Evolutionary conservation across 2,113 vertebrate genomes (phyloP), one percentile per base, ranked within the genome.

Genomic region (Phrynosoma platyrhinos): DNA sequence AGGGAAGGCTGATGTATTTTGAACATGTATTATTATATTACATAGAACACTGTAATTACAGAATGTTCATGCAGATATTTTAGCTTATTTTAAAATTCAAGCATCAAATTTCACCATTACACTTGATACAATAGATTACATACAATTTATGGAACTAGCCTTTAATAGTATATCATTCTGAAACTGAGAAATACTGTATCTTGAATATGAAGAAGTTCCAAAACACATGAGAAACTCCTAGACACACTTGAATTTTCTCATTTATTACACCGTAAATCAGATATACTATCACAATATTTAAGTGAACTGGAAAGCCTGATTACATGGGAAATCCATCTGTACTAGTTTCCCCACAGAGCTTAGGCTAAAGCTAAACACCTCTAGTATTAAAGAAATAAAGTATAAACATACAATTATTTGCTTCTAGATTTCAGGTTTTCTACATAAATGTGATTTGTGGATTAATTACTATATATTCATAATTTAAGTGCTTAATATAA

Each of bases 401-500:
- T 47, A 82, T 9, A n/a, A 30, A 83, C 52, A 64, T 27, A 20
- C 13, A 83, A 69, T 83, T 47, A 52, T 52, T 27, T 25, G 6
- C 71, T 83, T 71, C 42, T 53, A 52, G 27, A n/a, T 53, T 83
- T 53, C 53, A 71, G 32, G 4, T 25, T 86, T 58, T 80, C 69
- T 75, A 16, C 88, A 87, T 14, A 84, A 82, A 85, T 23, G 80
- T 72, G 66, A 83, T 1, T 30, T 52, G 1, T 21, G 10, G 1
- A 66, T 79, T 82, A 87, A 81, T 86, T 47, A 83, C 78, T 13
- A 91, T 68, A 9, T 55, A n/a, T 71, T 78, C 76, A 64, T 18
- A 12, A 84, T n/a, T 88, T 89, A 83, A 42, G 78, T 66, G 79
- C 90, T 83, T 55, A 9, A 30, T 83, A 7, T 9, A 79, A 89